Evolutionary conservation across 2,797 vertebrate species (phyloP).

Genomic region (Mycteria americana): DNA sequence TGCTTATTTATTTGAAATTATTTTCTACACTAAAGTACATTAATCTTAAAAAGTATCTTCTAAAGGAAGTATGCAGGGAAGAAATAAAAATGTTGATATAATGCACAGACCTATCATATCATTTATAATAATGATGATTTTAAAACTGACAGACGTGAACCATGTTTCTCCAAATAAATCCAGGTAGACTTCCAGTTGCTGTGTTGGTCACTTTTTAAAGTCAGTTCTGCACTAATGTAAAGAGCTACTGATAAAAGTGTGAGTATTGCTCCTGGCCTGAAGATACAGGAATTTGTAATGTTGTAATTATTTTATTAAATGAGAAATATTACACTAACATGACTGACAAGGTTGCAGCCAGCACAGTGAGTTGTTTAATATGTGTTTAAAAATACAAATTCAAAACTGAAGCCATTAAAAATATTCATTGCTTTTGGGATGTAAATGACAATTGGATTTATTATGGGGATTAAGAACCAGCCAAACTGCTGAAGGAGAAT

Average conservation of each 20-base stretch:
- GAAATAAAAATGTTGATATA: conserved; percentile 73
- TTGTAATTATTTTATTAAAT: conserved; percentile 52
- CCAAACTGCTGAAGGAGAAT: conserved; percentile 56
- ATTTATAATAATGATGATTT: conserved; percentile 55
- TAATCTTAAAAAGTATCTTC: conserved; percentile 75
- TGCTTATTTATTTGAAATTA: conserved; percentile 84
- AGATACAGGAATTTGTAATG: conserved; percentile 38
- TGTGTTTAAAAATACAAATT: conserved; percentile 24
- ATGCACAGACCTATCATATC: conserved; percentile 66
- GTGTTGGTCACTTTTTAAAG: conserved; percentile 64
- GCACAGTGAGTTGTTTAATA: conserved; percentile 34
- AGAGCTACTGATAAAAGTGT: conserved; percentile 48
- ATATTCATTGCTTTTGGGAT: conserved; percentile 40
- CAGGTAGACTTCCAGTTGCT: conserved; percentile 41
- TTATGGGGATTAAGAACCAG: conserved; percentile 55
- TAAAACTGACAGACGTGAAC: conserved; percentile 39
- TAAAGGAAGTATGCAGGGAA: conserved; percentile 74
- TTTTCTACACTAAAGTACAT: conserved; percentile 75
- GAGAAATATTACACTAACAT: conserved; percentile 28
- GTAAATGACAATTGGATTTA: conserved; percentile 58
- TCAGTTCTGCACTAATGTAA: conserved; percentile 61
- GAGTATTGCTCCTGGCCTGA: conserved; percentile 31
- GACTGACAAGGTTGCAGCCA: conserved; percentile 43
- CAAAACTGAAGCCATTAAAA: conserved; percentile 43
- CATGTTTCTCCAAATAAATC: conserved; percentile 41